Evolutionary conservation across 2,113 vertebrate genomes (phyloP).

Genomic region (Dicrurus megarhynchus): DNA sequence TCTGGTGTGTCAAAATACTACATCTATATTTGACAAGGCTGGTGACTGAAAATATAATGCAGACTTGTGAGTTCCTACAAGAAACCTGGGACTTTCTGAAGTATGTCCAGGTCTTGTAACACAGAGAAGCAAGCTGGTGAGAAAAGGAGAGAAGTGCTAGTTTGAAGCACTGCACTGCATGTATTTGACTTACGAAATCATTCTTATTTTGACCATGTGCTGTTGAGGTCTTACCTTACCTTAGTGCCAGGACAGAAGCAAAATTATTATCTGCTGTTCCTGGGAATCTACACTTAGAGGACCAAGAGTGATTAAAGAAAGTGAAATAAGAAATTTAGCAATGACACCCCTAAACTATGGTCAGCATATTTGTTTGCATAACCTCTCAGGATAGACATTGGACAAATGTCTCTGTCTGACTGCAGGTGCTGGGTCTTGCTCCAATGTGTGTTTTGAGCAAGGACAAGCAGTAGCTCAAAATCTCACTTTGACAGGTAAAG

Average conservation of each 20-base stretch:
- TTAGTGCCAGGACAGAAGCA: not conserved
- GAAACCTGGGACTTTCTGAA: not conserved
- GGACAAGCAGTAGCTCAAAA: not conserved
- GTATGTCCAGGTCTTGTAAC: fast-evolving
- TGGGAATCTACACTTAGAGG: not conserved
- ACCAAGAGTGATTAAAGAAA: not conserved
- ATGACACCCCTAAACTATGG: not conserved
- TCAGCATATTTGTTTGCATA: not conserved
- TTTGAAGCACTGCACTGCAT: not conserved
- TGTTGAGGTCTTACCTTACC: not conserved
- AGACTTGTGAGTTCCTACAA: not conserved
- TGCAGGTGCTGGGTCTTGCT: not conserved
- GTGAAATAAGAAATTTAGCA: not conserved
- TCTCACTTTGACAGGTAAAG: not conserved
- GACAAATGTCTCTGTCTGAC: not conserved
- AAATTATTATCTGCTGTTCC: not conserved
- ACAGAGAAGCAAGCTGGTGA: not conserved
- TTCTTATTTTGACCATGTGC: not conserved
- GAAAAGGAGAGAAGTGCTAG: not conserved
- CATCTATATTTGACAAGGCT: not conserved
- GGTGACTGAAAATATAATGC: not conserved
- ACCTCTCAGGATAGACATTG: not conserved
- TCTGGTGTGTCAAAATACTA: not conserved
- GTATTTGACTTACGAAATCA: not conserved
- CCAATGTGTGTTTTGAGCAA: not conserved